Percentiles rank a stretch among this genome's conserved stretches.
Evolutionary conservation across 2,888 invertebrate genomes (phyloP).

Genomic region (Hydroisotoma schaefferi): DNA sequence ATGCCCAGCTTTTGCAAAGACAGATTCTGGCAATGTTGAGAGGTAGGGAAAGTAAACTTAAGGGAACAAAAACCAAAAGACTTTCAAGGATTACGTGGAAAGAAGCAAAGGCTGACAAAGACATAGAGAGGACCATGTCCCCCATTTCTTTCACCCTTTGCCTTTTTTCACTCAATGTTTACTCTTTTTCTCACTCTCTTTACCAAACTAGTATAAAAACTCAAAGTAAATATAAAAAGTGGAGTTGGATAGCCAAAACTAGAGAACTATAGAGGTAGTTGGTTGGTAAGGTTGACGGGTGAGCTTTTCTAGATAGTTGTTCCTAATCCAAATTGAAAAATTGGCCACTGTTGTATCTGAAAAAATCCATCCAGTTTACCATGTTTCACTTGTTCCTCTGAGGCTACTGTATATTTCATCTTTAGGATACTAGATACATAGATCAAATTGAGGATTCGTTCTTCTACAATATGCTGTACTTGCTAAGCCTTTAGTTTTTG

Average conservation of each 20-base stretch:
- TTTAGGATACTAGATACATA: too few species aligned
- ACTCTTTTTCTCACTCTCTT: slow-evolving; percentile 26
- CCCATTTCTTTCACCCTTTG: slow-evolving; percentile 11
- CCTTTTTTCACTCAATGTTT: slow-evolving; percentile 17
- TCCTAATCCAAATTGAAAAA: slow-evolving; percentile 43
- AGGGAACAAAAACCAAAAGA: slow-evolving; percentile 8
- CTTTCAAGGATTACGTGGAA: slow-evolving; percentile 17
- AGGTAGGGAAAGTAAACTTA: background rate
- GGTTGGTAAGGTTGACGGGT: too few species aligned
- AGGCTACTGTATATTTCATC: too few species aligned
- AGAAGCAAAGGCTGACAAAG: slow-evolving; percentile 20
- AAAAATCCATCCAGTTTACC: slow-evolving; percentile 1
- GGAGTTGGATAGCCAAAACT: too few species aligned
- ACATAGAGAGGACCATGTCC: slow-evolving; percentile 14
- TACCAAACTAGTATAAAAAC: background rate
- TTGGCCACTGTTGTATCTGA: slow-evolving; percentile 37
- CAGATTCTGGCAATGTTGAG: background rate
- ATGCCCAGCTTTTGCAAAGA: too few species aligned
- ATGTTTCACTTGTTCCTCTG: slow-evolving; percentile 3
- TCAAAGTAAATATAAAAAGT: too few species aligned
- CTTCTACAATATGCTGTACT: background rate
- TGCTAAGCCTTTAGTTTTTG: background rate
- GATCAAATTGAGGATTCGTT: too few species aligned
- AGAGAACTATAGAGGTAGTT: too few species aligned
- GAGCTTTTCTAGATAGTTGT: too few species aligned